A percentile compares a stretch with the other conserved stretches of the same genome.
These are phyloP conservation scores for Amblyjoppa proteus DNA, from an alignment of 2,888 invertebrate genomes.

Conservation along the genomic window DNA sequence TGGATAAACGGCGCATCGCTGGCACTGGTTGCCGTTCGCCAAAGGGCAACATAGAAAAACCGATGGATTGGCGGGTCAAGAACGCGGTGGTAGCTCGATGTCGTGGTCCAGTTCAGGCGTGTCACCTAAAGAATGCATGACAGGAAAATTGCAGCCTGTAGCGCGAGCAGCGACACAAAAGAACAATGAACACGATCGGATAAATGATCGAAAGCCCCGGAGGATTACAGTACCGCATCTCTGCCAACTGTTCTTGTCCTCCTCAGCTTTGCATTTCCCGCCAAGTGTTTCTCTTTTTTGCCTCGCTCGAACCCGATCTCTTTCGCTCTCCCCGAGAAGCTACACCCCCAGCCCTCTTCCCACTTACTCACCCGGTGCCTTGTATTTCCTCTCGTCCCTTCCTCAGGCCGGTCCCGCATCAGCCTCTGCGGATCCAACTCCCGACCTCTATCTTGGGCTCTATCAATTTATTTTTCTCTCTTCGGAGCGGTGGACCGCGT, in stretches of 20 bases:
- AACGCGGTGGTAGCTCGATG: not conserved
- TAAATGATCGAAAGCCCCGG: conserved; percentile 10
- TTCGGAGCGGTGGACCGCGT: conserved; percentile 84
- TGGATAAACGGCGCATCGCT: not conserved
- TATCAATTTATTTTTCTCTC: conserved; percentile 82
- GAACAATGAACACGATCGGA: not conserved
- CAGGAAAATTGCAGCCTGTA: not conserved
- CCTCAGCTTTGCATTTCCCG: conserved; percentile 69
- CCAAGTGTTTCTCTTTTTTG: conserved; percentile 50
- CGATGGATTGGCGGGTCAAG: not conserved
- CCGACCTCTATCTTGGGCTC: conserved; percentile 68
- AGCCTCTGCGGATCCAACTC: conserved; percentile 55
- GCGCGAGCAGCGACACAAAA: not conserved
- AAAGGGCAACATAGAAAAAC: not conserved
- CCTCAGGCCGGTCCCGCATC: conserved; percentile 42
- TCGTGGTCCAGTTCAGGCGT: not conserved
- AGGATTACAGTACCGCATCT: not conserved
- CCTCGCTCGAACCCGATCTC: conserved; percentile 35
- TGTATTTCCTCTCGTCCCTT: conserved; percentile 54
- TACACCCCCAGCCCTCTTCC: conserved; percentile 2
- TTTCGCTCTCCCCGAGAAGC: conserved; percentile 8
- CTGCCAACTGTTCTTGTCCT: conserved; percentile 52
- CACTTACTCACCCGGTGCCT: not conserved
- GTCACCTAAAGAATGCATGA: not conserved
- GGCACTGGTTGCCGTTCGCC: not conserved